Evolutionary conservation across 2,888 invertebrate genomes (phyloP).

Genomic region (Heliconius erato): DNA sequence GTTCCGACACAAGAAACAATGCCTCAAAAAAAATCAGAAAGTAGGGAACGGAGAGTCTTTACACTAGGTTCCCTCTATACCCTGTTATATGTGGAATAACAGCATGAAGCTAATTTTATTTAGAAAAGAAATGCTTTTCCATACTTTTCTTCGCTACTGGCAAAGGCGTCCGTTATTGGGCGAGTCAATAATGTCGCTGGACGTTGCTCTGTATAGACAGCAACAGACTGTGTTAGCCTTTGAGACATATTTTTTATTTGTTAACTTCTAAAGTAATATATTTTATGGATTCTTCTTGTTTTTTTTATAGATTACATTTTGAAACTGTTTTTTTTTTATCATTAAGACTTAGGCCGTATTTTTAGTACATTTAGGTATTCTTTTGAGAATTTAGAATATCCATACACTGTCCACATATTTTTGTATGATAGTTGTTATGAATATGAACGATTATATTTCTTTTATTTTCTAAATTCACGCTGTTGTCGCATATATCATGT

Average conservation of each 20-base stretch:
- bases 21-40: no score
- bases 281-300: background rate
- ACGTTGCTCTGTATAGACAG: constrained; percentile 68
- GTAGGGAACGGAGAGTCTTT: background rate
- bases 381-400: no score
- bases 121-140: constrained; percentile 15
- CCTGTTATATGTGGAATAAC: no score
- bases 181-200: constrained; percentile 84
- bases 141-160: constrained; percentile 53
- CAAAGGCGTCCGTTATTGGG: constrained; percentile 82
- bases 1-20: no score
- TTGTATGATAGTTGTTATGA: no score
- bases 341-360: no score
- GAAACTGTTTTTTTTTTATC: no score
- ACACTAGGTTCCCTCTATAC: background rate
- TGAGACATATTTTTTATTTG: constrained; percentile 9
- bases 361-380: no score
- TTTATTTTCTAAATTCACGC: no score
- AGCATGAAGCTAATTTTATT: no score
- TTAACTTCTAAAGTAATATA: background rate
- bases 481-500: background rate
- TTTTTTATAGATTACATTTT: background rate
- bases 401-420: no score
- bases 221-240: constrained; percentile 74
- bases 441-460: no score